Conservation (phyloP, 2,113 vertebrate species). For the Apaloderma vittatum region DNA sequence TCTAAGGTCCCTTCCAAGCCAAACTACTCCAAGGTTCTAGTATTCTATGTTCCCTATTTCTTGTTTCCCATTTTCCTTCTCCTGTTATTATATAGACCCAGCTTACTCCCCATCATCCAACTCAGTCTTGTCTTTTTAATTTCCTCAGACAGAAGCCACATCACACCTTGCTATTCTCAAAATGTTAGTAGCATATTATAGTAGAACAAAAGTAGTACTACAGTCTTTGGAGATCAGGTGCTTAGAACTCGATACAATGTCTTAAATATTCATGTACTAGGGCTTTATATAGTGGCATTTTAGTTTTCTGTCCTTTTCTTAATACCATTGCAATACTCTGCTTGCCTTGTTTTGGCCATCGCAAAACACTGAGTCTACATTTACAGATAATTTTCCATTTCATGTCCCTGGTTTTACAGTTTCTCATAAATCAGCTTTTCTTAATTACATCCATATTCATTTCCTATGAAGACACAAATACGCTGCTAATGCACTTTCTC, state of each 20-base stretch:
- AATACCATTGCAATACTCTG: not conserved
- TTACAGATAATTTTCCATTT: slow-evolving; percentile 44
- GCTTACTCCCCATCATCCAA: not conserved
- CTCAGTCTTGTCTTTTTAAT: not conserved
- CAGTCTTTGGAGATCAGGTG: not conserved
- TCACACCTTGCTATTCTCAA: not conserved
- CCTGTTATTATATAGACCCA: not conserved
- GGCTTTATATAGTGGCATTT: not conserved
- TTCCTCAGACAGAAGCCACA: not conserved
- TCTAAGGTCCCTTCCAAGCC: not conserved
- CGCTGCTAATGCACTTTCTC: slow-evolving; percentile 44
- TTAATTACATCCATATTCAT: slow-evolving; percentile 67
- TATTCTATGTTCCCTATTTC: not conserved
- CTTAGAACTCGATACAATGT: not conserved
- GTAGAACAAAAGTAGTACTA: not conserved
- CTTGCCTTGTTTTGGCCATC: slow-evolving; percentile 20
- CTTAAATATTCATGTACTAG: not conserved
- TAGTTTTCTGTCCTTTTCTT: not conserved
- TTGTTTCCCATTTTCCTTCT: not conserved
- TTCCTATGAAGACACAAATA: slow-evolving; percentile 53
- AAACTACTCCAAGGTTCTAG: not conserved
- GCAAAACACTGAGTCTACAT: slow-evolving; percentile 36
- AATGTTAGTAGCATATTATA: not conserved
- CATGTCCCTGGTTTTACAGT: slow-evolving; percentile 53
- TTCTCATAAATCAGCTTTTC: slow-evolving; percentile 54